A percentile compares a stretch with the other conserved stretches of the same genome.
phyloP scores from a whole-genome alignment of 2,888 invertebrate genomes.

The Athalia circularis region DNA sequence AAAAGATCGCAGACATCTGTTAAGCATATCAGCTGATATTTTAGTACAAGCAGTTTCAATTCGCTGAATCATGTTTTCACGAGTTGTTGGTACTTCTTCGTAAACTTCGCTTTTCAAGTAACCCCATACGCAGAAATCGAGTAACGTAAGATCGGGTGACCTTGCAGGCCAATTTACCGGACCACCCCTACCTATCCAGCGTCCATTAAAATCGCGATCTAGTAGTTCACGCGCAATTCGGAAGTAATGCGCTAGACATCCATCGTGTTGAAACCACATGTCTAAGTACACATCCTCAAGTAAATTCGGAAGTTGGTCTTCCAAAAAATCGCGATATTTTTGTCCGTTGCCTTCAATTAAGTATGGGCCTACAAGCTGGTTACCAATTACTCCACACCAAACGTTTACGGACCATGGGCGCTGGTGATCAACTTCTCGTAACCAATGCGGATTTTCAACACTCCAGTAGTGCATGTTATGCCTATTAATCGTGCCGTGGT shows the following conservation, averaged over 20 bases:
- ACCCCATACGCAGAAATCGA: neutral
- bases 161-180: neutral
- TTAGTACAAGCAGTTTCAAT: slow-evolving; percentile 45
- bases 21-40: slow-evolving; percentile 43
- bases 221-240: too few relatives aligned
- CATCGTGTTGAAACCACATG: too few relatives aligned
- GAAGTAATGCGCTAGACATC: too few relatives aligned
- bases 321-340: slow-evolving; percentile 46
- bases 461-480: too few relatives aligned
- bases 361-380: slow-evolving; percentile 6
- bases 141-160: neutral
- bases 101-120: neutral
- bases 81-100: slow-evolving; percentile 2
- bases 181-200: neutral
- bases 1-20: slow-evolving; percentile 38
- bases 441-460: too few relatives aligned
- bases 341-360: slow-evolving; percentile 44
- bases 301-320: slow-evolving; percentile 26
- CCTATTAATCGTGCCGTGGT: too few relatives aligned
- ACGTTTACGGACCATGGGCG: too few relatives aligned
- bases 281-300: too few relatives aligned
- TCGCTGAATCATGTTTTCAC: slow-evolving; percentile 26
- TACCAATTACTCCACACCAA: too few relatives aligned
- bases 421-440: too few relatives aligned
- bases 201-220: neutral